Evolutionary conservation across 2,113 vertebrate genomes (phyloP), one percentile per base, ranked within the genome.

Genomic region (Turnix velox): DNA sequence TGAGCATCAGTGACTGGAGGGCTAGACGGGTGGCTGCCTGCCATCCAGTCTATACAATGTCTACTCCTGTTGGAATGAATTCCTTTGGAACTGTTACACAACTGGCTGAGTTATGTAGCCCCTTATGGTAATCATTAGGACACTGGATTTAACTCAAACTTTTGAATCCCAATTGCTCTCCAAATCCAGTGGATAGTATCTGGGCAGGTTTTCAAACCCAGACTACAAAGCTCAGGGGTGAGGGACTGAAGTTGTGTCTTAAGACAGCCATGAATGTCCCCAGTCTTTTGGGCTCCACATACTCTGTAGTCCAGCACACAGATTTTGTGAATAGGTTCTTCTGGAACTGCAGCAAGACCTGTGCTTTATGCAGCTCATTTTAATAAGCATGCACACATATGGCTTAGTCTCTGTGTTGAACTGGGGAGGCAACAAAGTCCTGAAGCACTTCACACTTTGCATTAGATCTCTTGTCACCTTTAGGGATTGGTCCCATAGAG

Each of bases 121-220:
- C 85, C 92, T 92, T 93, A 86, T 84, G 93, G 93, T 80, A 77
- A 77, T 71, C 35, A 58, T 86, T 76, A 57, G 42, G 73, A 55
- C 43, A 19, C 37, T 57, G 48, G 13, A 71, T 65, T 77, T 42
- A 66, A 59, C 57, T 67, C 39, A 31, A 30, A 43, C 52, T 59
- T 72, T 18, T 40, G 87, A 24, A 72, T 82, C 46, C 43, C 1
- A 5, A 52, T 31, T 33, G 66, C 58, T 84, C 18, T 63, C 40
- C 57, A 65, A 59, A 59, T 37, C 69, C 48, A 14, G 14, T 30
- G 37, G 31, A 31, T 20, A 25, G 52, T n/a, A 75, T 67, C 43
- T 49, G 35, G 42, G 57, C 57, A 33, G 42, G 31, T 84, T 91
- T 72, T 87, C 61, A 67, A 43, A 66, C 24, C 10, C 24, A 40